A percentile compares a stretch with the other conserved stretches of the same genome.
Evolutionary conservation across 1,140 invertebrate genomes (phyloP).

Genomic region (Diuraphis noxia): DNA sequence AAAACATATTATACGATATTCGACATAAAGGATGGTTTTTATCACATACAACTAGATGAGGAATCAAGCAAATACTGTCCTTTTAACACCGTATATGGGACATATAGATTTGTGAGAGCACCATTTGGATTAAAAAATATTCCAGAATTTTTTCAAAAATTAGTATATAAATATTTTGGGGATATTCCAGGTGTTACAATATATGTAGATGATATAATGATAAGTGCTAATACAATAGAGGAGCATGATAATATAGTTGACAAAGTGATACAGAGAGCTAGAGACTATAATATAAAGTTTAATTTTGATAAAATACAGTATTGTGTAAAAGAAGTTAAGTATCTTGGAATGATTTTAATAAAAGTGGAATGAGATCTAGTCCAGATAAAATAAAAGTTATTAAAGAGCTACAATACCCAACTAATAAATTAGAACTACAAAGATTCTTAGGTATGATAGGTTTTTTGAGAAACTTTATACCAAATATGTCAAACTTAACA

Average conservation of each 20-base stretch:
- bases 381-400: not conserved
- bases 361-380: constrained; percentile 58
- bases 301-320: constrained; percentile 58
- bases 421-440: not conserved
- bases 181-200: constrained; percentile 58
- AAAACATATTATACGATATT: not conserved
- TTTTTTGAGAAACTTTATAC: constrained; percentile 42
- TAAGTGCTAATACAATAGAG: constrained; percentile 57
- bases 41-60: not conserved
- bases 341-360: constrained; percentile 60
- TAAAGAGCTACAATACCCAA: not conserved
- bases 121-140: constrained; percentile 60
- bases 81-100: constrained; percentile 25
- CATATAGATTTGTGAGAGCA: constrained; percentile 56
- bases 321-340: constrained; percentile 59
- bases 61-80: constrained; percentile 11
- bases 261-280: constrained; percentile 59
- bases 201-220: constrained; percentile 60
- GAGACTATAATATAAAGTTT: constrained; percentile 57
- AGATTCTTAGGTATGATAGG: constrained; percentile 11
- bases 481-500: constrained; percentile 17
- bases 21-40: constrained; percentile 20
- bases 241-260: constrained; percentile 58
- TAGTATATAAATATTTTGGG: constrained; percentile 59
- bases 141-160: constrained; percentile 60